phyloP scores from a whole-genome alignment of 2,888 invertebrate species.

The Andrena trimmerana region DNA sequence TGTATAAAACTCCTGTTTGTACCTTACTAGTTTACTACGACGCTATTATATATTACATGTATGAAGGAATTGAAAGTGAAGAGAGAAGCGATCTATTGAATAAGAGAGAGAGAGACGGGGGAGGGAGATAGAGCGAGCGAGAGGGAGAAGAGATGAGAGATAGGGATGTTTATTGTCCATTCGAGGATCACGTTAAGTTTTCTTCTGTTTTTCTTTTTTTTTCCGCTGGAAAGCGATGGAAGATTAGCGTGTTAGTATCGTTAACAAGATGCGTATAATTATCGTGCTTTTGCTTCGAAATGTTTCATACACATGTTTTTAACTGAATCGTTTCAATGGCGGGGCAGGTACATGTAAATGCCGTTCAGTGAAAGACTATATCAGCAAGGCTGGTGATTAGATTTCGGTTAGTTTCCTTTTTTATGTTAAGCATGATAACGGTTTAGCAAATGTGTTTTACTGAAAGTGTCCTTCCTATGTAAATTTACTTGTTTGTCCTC shows the following conservation, averaged over 20 bases:
- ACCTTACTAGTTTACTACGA: conserved; percentile 78
- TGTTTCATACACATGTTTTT: conserved; percentile 54
- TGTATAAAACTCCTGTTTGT: conserved; percentile 79
- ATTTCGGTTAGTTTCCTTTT: conserved; percentile 73
- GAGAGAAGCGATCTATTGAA: conserved; percentile 19
- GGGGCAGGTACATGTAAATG: not conserved
- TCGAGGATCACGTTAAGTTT: conserved; percentile 44
- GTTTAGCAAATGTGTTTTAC: conserved; percentile 82
- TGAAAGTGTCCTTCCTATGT: conserved; percentile 84
- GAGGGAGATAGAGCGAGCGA: conserved; percentile 18
- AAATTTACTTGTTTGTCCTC: conserved; percentile 83
- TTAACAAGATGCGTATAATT: conserved; percentile 51
- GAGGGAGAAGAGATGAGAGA: conserved; percentile 31
- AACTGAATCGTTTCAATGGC: conserved; percentile 46
- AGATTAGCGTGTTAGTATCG: conserved; percentile 57
- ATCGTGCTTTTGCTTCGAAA: conserved; percentile 67
- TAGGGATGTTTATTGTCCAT: conserved; percentile 48
- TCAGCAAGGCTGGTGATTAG: conserved; percentile 56
- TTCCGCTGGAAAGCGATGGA: conserved; percentile 44
- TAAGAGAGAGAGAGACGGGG: conserved; percentile 28
- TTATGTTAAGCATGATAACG: conserved; percentile 78
- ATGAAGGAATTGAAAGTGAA: conserved; percentile 53
- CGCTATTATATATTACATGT: conserved; percentile 67
- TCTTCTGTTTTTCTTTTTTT: conserved; percentile 32
- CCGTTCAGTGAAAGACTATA: conserved; percentile 55